Conservation (phyloP, 2,888 invertebrate species). For the Drosophila flavopinicola region DNA sequence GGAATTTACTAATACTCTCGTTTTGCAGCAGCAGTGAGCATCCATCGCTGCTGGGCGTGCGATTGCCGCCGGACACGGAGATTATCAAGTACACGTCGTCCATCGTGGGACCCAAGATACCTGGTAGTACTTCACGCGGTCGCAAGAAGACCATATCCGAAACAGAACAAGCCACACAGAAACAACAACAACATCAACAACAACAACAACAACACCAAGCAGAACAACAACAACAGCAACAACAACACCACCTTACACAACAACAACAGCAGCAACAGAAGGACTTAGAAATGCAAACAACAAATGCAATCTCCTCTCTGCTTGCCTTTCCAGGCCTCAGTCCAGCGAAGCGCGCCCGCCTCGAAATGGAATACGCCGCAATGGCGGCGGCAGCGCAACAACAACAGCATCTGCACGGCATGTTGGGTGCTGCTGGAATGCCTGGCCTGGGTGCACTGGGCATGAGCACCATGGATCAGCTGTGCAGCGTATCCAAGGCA, state of each 20-base stretch:
- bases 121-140: conserved; percentile 93
- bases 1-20: background rate
- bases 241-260: conserved; percentile 80
- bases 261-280: conserved; percentile 83
- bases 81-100: conserved; percentile 96
- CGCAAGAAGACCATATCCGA: conserved; percentile 95
- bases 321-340: conserved; percentile 86
- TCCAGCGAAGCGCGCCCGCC: conserved; percentile 84
- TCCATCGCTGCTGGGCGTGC: conserved; percentile 92
- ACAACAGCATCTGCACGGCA: conserved; percentile 74
- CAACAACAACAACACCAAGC: conserved; percentile 83
- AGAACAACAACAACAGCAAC: conserved; percentile 83
- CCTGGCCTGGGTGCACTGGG: conserved; percentile 51
- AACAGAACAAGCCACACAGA: conserved; percentile 88
- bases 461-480: conserved; percentile 56
- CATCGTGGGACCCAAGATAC: conserved; percentile 93
- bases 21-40: conserved; percentile 87
- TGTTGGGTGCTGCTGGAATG: conserved; percentile 67
- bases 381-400: conserved; percentile 84
- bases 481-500: conserved; percentile 58
- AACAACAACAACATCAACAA: conserved; percentile 78
- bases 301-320: conserved; percentile 83
- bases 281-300: conserved; percentile 77
- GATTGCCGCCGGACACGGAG: conserved; percentile 94
- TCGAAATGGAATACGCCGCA: conserved; percentile 84